Base-by-base conservation (phyloP, 64 coral and sea anemone species). In the Acropora yongei region DNA sequence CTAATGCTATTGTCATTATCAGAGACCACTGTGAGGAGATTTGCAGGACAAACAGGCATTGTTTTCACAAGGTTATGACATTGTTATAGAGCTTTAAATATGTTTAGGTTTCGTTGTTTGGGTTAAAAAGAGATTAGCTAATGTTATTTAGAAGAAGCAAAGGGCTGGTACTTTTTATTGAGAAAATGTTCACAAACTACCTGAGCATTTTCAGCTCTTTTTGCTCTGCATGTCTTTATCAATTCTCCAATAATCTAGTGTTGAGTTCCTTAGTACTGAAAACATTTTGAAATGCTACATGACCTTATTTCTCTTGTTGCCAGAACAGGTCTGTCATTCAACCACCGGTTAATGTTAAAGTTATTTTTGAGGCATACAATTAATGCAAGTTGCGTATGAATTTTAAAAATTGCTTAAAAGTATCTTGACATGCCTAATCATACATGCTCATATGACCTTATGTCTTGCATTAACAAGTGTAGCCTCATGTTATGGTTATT, bases 401-500 rank as follows among this genome's bases (percentile, higher is more conserved):
- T n/a, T 73, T 73, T 73, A n/a, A 73, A 73, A 41, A 73, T 73
- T 73, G 69, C 69, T 73, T 73, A 73, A 41, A 73, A 30, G 69
- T 73, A 39, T 73, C 20, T 41, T 73, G 69, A 73, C 18, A 73
- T 73, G 17, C 20, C 69, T 73, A 41, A 73, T 41, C 69, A 73
- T 73, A 73, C 17, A 73, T 73, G 69, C 30, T 73, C 69, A 73
- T 73, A 73, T 73, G 18, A 73, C 12, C 69, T 73, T 2, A 77
- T 77, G 1, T 77, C 44, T 77, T 77, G 39, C 39, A 77, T 77
- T 77, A 76, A 76, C 74, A 76, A 6, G 74, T 76, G 1, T 76
- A 76, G 39, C 74, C 74, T 76, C 74, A 41, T 76, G 74, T 76
- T 76, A 76, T 76, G 39, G 74, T 76, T 76, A 76, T 76, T 76